Conservation (phyloP, 2,888 invertebrate species). For the Tinea trinotella region DNA sequence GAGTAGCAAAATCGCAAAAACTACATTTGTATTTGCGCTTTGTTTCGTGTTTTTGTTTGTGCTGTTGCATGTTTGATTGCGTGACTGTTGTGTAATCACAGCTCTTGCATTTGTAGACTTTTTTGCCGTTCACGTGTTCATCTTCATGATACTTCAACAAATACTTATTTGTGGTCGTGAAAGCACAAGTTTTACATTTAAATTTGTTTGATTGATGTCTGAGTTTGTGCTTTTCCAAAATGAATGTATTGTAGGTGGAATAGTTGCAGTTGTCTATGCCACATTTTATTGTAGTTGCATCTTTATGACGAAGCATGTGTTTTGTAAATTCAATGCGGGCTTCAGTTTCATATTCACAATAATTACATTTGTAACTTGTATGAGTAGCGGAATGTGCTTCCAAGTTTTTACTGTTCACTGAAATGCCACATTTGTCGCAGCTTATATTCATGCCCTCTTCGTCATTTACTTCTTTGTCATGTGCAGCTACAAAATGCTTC, state of each 20-base stretch:
- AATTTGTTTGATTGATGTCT: constrained; percentile 53
- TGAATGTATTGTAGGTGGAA: constrained; percentile 51
- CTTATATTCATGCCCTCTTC: too few relatives aligned
- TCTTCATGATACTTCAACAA: constrained; percentile 58
- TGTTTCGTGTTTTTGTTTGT: constrained; percentile 59
- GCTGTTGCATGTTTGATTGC: constrained; percentile 59
- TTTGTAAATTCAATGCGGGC: constrained; percentile 51
- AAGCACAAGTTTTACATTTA: constrained; percentile 53
- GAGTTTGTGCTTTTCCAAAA: constrained; percentile 53
- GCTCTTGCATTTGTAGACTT: constrained; percentile 50
- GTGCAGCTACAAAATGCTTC: too few relatives aligned
- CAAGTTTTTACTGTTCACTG: constrained; percentile 40
- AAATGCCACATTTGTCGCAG: constrained; percentile 41
- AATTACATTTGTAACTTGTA: constrained; percentile 39
- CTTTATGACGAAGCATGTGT: constrained; percentile 53
- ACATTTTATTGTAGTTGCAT: constrained; percentile 48
- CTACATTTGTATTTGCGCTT: constrained; percentile 63
- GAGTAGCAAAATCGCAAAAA: constrained; percentile 59
- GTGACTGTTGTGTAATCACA: constrained; percentile 60
- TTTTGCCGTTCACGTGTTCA: constrained; percentile 54
- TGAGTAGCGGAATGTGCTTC: constrained; percentile 51
- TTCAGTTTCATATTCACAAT: constrained; percentile 50
- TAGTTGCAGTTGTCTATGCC: constrained; percentile 46
- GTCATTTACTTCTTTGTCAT: too few relatives aligned
- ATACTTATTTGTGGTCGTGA: constrained; percentile 62